phyloP scores from a whole-genome alignment of 2,888 invertebrate genomes.

The Leptinotarsa tumamoca region DNA sequence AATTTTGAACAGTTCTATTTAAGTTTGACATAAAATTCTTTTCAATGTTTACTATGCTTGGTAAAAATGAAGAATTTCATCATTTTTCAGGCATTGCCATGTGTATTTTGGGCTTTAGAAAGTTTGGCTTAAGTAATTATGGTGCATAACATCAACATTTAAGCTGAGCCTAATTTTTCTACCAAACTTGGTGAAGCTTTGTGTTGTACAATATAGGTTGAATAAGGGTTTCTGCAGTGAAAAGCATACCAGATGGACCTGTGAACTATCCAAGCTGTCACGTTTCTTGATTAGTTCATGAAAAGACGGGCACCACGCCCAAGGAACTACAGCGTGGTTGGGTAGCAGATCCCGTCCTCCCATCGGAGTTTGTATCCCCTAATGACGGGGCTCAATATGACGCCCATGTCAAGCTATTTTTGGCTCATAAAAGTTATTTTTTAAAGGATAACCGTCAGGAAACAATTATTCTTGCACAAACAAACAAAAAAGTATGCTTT shows the following conservation, averaged over 20 bases:
- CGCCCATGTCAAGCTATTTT: not conserved
- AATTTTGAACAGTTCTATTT: too few relatives aligned
- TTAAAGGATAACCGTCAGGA: not conserved
- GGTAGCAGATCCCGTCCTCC: not conserved
- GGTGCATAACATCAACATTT: too few relatives aligned
- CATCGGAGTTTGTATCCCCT: not conserved
- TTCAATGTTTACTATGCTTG: too few relatives aligned
- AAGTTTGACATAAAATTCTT: too few relatives aligned
- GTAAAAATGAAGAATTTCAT: too few relatives aligned
- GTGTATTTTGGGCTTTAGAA: too few relatives aligned
- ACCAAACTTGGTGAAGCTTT: too few relatives aligned
- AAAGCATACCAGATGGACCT: not conserved
- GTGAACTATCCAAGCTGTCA: not conserved
- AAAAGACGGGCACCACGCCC: not conserved
- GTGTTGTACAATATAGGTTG: too few relatives aligned
- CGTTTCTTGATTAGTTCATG: not conserved
- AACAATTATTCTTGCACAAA: not conserved
- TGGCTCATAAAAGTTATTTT: not conserved
- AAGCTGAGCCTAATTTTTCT: too few relatives aligned
- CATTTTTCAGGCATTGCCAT: too few relatives aligned
- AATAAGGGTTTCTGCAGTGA: not conserved
- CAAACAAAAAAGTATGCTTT: not conserved
- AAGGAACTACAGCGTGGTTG: not conserved
- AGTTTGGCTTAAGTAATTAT: too few relatives aligned
- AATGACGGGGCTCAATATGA: not conserved